Base-by-base conservation (phyloP, 2,888 invertebrate genomes). In the Drosophila anomalata region DNA sequence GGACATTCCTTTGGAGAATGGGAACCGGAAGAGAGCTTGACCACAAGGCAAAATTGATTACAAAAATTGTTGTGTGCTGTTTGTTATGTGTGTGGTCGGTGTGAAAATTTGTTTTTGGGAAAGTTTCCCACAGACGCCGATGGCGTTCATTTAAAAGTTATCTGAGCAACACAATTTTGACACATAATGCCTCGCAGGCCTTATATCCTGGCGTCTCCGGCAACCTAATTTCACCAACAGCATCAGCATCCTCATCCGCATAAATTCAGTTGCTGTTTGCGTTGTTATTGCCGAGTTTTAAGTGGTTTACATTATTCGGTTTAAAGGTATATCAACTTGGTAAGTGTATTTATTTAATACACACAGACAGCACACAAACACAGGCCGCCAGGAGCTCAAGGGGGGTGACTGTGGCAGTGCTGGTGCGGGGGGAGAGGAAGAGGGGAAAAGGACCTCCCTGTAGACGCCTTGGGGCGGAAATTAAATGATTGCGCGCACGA, bases 401-500 rank as follows among this genome's bases (percentile, higher is more conserved):
- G 55, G 29, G 46, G 51, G 36, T 26, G 46, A 50, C 26, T 63
- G 48, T 20, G 20, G 29, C 29, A 8, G 29, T 31, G 12, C 17
- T 9, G 44, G 33, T 44, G 20, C 36, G 17, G 31, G 26, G 14
- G 26, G 3, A n/a, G 22, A 44, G 33, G 33, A 17, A 31, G n/a
- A 9, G 11, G 24, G 14, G 52, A 61, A 44, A 46, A 65, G 55
- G 29, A 70, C 44, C 47, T 24, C 58, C 47, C 52, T 52, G 55
- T 52, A 67, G 77, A 80, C 73, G 78, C 82, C 86, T 80, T 83
- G 66, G 83, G 82, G 86, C 82, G 82, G 82, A 83, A 83, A 83
- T 83, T 83, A 83, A 83, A 83, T 86, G 86, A 83, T 83, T 83
- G 82, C 82, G 82, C 82, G 83, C 82, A 83, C 86, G 82, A 86